Base-by-base conservation (phyloP, 2,113 vertebrate genomes). In the Atherinomorus stipes region DNA sequence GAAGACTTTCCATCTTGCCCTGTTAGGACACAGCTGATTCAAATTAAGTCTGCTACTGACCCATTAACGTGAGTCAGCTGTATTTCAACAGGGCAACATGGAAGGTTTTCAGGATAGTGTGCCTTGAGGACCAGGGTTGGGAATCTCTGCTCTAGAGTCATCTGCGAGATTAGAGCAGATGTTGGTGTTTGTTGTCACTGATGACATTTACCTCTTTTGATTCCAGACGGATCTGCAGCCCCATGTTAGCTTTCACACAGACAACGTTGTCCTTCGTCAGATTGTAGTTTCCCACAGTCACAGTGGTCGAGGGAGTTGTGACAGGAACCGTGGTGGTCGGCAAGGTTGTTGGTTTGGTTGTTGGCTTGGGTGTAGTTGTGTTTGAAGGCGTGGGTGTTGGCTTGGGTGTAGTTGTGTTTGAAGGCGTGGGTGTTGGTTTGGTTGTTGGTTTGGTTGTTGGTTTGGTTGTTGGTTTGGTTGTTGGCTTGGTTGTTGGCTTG, bases 241-340 rank as follows among this genome's bases (percentile, higher is more conserved):
- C 85, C 76, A 91, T 78, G 0, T 67, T 19, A 51, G 85, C 85
- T 83, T 51, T 73, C 66, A 92, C 23, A 40, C 91, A 94, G 0
- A 49, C 1, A 4, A 10, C 44, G 1, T 21, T 23, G 0, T 1
- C 18, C 0, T 4, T 66, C 12, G 0, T 64, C 28, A 91, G 0
- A 8, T 0, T 88, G 77, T 93, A 94, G 18, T 71, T 80, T 47
- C 94, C 93, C 1, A 18, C 16, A 1, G 59, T 85, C 57, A 85
- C 0, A 49, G 11, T 47, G 53, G 71, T 3, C 0, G 71, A 0
- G 0, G 85, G 80, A 15, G 75, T 81, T 0, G 88, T 66, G n/a
- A 12, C 0, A n/a, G 83, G 54, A 1, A 57, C 4, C 0, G 49
- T 31, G 6, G 67, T 19, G 0, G 21, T 40, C 3, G 38, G 9